Evolutionary conservation across 2,797 vertebrate species (phyloP).

Genomic region (Liasis olivaceus): DNA sequence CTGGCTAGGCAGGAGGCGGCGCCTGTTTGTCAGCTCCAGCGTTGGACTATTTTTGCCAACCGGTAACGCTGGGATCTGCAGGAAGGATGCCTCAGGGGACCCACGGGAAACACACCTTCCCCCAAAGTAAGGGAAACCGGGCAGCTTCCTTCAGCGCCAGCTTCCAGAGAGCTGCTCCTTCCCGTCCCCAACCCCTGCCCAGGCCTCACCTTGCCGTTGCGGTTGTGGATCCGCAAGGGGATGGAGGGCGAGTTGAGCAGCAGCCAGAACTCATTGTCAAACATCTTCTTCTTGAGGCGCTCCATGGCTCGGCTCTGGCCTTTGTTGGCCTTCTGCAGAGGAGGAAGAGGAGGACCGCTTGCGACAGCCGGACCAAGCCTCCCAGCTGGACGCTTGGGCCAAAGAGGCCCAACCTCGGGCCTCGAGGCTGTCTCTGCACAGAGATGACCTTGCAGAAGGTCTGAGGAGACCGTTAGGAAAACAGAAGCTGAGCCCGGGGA

Average conservation of each 20-base stretch:
- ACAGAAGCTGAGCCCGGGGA: not conserved
- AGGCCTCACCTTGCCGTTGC: slow-evolving; percentile 90
- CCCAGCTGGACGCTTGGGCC: not conserved
- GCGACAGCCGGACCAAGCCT: no score
- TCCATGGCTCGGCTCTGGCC: slow-evolving; percentile 91
- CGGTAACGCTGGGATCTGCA: no score
- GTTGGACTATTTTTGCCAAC: no score
- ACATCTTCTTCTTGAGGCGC: slow-evolving; percentile 98
- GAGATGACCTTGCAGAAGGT: not conserved
- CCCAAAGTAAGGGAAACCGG: no score
- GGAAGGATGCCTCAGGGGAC: no score
- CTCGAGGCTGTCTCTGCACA: not conserved
- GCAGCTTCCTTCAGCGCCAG: no score
- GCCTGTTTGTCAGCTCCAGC: no score
- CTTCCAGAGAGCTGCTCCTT: not conserved
- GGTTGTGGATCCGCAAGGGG: slow-evolving; percentile 96
- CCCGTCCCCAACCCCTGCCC: not conserved
- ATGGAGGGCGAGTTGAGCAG: slow-evolving; percentile 94
- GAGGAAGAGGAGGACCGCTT: not conserved
- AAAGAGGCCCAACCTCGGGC: not conserved
- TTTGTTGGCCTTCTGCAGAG: slow-evolving; percentile 88
- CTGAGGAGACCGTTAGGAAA: not conserved
- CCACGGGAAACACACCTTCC: no score
- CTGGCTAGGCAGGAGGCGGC: no score
- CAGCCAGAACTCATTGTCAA: slow-evolving; percentile 95